phyloP scores from a whole-genome alignment of 2,797 vertebrate species.

The Galagoides demidoff region DNA sequence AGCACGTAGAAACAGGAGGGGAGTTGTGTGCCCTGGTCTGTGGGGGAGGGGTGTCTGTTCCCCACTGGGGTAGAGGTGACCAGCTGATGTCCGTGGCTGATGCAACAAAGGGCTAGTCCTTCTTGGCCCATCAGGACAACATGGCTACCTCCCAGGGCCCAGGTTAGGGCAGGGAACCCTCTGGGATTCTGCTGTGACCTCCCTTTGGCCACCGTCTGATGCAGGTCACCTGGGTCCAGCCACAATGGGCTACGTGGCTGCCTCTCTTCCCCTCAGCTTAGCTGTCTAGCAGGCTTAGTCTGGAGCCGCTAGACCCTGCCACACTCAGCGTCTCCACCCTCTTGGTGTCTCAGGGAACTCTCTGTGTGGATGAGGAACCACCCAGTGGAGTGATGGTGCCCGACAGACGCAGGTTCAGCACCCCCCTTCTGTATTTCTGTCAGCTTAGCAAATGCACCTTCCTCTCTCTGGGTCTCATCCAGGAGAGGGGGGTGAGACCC shows the following conservation, averaged over 20 bases:
- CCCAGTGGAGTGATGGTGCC: not conserved
- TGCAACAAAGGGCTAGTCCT: not conserved
- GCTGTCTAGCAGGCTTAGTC: not conserved
- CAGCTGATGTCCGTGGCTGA: not conserved
- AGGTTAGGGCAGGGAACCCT: not conserved
- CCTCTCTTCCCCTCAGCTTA: not conserved
- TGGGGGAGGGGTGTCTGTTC: not conserved
- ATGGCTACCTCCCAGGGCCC: not conserved
- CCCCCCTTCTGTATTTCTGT: not conserved
- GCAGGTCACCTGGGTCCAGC: not conserved
- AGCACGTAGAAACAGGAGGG: not conserved
- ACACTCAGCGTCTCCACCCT: no score
- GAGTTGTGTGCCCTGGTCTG: not conserved
- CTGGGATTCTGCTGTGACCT: not conserved
- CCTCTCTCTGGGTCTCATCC: not conserved
- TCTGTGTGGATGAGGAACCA: not conserved
- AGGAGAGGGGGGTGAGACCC: not conserved
- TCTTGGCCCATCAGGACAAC: not conserved
- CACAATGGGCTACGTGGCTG: not conserved
- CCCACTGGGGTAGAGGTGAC: not conserved
- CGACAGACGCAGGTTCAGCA: rapidly evolving
- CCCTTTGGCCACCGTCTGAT: not conserved
- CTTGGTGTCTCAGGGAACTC: not conserved
- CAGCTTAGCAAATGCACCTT: rapidly evolving
- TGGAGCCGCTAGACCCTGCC: not conserved